phyloP scores from a whole-genome alignment of 2,113 vertebrate species.

The Cebus imitator region DNA sequence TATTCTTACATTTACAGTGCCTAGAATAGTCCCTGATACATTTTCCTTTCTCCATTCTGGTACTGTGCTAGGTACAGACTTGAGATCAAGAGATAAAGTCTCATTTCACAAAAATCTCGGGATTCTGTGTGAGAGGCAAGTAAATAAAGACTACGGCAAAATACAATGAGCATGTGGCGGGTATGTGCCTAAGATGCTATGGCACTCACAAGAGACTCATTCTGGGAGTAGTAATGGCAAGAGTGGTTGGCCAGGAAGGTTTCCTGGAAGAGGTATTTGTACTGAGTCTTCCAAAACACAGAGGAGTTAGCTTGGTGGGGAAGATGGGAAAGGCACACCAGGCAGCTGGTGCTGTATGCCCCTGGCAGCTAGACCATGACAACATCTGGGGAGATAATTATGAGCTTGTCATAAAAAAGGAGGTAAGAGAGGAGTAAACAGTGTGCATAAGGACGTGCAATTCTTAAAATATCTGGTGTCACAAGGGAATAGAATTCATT shows the following conservation, averaged over 20 bases:
- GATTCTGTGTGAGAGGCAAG: background rate
- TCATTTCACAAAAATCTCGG: background rate
- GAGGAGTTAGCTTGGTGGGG: background rate
- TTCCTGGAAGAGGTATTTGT: background rate
- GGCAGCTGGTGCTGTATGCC: background rate
- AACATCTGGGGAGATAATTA: background rate
- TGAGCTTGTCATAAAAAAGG: background rate
- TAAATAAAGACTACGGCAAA: background rate
- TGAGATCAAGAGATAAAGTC: background rate
- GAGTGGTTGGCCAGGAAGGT: background rate
- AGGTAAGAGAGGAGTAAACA: background rate
- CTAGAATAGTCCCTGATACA: too few species aligned
- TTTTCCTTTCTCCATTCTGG: background rate
- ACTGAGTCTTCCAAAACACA: background rate
- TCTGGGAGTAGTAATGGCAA: background rate
- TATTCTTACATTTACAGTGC: background rate
- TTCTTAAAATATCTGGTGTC: background rate
- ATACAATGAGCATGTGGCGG: fast-evolving
- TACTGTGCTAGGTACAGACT: background rate
- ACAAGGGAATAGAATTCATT: background rate
- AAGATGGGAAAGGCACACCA: background rate
- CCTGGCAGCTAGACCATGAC: background rate
- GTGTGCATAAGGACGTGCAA: background rate
- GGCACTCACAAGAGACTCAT: background rate
- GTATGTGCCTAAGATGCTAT: fast-evolving